phyloP scores from a whole-genome alignment of 2,797 vertebrate species.

The Pangasius krempfi region DNA sequence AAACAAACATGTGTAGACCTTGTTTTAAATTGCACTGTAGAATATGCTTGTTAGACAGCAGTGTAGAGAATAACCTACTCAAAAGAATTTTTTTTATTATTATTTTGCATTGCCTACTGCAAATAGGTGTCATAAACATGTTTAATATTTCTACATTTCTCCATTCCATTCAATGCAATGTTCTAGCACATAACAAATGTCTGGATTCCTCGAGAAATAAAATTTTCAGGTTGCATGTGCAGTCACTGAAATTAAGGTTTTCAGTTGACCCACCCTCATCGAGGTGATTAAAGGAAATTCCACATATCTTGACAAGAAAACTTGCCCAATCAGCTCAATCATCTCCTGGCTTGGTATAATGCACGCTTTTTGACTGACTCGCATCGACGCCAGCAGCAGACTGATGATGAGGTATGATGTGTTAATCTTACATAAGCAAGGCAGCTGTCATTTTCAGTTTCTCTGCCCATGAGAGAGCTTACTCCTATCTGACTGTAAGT shows the following conservation, averaged over 20 bases:
- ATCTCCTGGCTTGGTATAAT: neutral
- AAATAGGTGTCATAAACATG: neutral
- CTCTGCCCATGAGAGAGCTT: neutral
- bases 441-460: neutral
- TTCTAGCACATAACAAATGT: neutral
- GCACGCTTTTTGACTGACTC: neutral
- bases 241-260: neutral
- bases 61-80: neutral
- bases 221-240: neutral
- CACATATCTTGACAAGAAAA: neutral
- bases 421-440: constrained; percentile 6
- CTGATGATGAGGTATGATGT: neutral
- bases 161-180: neutral
- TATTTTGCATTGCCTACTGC: neutral
- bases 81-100: neutral
- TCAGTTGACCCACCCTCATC: neutral
- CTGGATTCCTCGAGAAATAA: neutral
- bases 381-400: neutral
- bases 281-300: neutral
- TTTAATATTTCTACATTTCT: neutral
- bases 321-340: neutral
- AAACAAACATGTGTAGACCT: neutral
- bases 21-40: neutral
- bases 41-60: neutral
- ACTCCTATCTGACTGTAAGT: neutral